These are phyloP conservation scores for Eidolon helvum DNA, from an alignment of 2,113 vertebrate species.

Conservation along the genomic window DNA sequence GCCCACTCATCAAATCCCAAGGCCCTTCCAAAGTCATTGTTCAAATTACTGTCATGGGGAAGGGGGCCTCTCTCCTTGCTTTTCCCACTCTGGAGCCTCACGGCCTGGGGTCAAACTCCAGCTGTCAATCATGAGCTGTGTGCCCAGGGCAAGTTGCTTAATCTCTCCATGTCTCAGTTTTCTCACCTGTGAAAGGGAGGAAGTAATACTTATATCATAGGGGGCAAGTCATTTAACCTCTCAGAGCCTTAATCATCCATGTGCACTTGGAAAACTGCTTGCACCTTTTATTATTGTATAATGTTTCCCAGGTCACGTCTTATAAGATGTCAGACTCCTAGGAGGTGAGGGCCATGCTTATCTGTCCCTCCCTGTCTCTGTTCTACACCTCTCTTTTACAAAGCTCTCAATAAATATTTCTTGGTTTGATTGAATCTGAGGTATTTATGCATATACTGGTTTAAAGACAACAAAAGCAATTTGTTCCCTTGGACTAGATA, in stretches of 20 bases:
- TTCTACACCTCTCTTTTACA: neutral
- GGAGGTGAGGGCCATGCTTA: neutral
- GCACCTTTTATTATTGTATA: neutral
- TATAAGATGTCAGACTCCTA: neutral
- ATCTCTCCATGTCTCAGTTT: neutral
- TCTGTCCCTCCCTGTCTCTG: neutral
- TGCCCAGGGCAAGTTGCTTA: neutral
- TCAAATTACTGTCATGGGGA: neutral
- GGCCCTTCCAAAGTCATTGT: neutral
- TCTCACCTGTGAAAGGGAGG: neutral
- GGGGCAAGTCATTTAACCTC: neutral
- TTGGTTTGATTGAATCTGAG: neutral
- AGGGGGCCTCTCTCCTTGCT: neutral
- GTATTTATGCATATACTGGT: neutral
- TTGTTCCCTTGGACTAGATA: neutral
- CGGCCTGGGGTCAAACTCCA: neutral
- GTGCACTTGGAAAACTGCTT: neutral
- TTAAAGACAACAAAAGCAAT: neutral
- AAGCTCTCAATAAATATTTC: neutral
- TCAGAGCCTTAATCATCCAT: neutral
- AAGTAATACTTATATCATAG: neutral
- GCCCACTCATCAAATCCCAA: neutral
- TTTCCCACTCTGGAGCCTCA: neutral
- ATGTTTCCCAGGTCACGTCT: neutral
- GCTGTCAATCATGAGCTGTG: neutral